A percentile compares a stretch with the other conserved stretches of the same genome.
These are phyloP conservation scores for Empidonax alnorum DNA, from an alignment of 2,113 vertebrate species.

Conservation along the genomic window DNA sequence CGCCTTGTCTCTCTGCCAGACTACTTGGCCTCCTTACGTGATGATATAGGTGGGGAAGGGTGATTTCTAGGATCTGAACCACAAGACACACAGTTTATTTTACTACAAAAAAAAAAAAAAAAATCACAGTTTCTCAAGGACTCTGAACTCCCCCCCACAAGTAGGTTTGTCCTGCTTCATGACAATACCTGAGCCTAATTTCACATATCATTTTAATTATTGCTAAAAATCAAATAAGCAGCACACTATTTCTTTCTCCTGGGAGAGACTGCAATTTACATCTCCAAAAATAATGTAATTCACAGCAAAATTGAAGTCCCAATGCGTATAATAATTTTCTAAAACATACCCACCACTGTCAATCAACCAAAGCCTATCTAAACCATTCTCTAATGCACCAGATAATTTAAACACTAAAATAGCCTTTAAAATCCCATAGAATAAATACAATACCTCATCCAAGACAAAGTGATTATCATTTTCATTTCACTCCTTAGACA, in stretches of 20 bases:
- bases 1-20: background rate
- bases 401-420: slow-evolving; percentile 48
- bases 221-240: slow-evolving; percentile 32
- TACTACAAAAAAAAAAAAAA: background rate
- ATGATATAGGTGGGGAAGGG: background rate
- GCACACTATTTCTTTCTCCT: background rate
- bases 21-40: background rate
- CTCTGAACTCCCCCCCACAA: background rate
- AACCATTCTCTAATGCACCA: slow-evolving; percentile 15
- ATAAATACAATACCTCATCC: slow-evolving; percentile 45
- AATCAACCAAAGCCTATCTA: slow-evolving; percentile 41
- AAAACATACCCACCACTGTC: slow-evolving; percentile 34
- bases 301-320: slow-evolving; percentile 32
- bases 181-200: background rate
- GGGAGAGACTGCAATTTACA: slow-evolving; percentile 20
- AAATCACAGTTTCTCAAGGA: background rate
- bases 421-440: slow-evolving; percentile 43
- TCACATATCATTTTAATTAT: slow-evolving; percentile 41
- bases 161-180: background rate
- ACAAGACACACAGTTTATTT: background rate
- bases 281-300: slow-evolving; percentile 47
- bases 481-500: slow-evolving; percentile 25
- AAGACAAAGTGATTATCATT: slow-evolving; percentile 46
- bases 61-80: background rate
- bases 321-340: slow-evolving; percentile 24